These are phyloP conservation scores for Aphelenchoides avenae DNA, from an alignment of 1,140 invertebrate genomes.

Conservation along the genomic window DNA sequence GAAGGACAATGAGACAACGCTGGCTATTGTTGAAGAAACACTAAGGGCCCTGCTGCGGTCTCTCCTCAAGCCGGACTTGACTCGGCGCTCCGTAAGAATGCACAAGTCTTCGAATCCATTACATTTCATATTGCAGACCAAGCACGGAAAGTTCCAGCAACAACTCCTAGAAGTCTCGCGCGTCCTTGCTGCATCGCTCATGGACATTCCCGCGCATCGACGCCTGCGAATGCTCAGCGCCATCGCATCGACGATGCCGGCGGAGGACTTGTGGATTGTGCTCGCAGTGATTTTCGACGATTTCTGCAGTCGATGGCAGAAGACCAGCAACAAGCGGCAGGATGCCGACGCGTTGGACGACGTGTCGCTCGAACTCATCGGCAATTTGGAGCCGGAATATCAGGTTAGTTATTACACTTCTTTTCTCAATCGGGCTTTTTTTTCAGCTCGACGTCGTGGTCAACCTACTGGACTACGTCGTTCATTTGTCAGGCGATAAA, in stretches of 20 bases:
- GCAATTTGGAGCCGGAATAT: conserved; percentile 21
- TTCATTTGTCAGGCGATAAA: conserved; percentile 20
- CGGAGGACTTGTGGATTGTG: conserved; percentile 25
- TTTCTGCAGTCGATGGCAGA: conserved; percentile 31
- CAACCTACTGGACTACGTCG: conserved; percentile 25
- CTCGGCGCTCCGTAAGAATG: no score
- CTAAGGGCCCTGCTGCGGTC: conserved; percentile 17
- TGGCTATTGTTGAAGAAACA: conserved; percentile 29
- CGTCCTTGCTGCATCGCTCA: conserved; percentile 21
- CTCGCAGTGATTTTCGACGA: conserved; percentile 27
- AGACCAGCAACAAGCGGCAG: conserved; percentile 11
- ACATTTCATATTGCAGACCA: no score
- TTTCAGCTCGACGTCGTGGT: conserved; percentile 10
- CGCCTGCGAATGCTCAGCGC: conserved; percentile 21
- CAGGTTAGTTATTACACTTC: conserved; percentile 7
- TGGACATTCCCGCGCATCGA: conserved; percentile 32
- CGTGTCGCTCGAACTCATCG: conserved; percentile 25
- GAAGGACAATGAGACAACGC: conserved; percentile 35
- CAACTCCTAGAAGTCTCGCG: conserved; percentile 16
- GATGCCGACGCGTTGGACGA: conserved; percentile 25
- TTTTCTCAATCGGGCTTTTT: not conserved
- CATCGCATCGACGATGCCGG: conserved; percentile 7
- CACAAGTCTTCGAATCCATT: no score
- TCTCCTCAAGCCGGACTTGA: conserved; percentile 6
- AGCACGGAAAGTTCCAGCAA: no score